Evolutionary conservation across 23 tunicate species (phyloP), one percentile per base, ranked within the genome.

Genomic region (Corella eumyota): DNA sequence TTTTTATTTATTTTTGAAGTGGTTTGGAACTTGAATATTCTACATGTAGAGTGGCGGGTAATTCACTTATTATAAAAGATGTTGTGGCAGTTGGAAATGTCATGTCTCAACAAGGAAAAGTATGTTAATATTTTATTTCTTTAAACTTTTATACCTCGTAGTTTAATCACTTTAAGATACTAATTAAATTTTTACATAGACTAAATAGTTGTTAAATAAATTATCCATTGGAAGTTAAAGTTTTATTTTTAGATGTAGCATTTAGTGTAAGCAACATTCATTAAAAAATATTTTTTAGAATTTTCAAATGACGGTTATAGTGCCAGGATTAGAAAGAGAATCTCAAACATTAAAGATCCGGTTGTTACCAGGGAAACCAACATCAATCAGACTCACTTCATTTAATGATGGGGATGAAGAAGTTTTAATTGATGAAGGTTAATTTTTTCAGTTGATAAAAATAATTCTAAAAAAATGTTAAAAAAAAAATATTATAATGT

Each of bases 41-140:
- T 19, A 70, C 40, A 15, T 66, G 66, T 47, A 60, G 71, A 34
- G 40, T 48, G 9, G 73, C 59, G 29, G 71, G 69, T 7, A 77
- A 71, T 61, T 45, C 79, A 11, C 56, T 77, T 23, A 60, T 77
- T 23, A 71, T 85, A 49, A 76, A 77, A 66, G 71, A 71, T 25
- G 95, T 85, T 6, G 61, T 72, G 33, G 85, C 79, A 1, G 45
- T 71, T 1, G 95, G 95, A 13, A 35, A 48, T 21, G 95, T 85
- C 32, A 66, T 36, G 67, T 77, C 85, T 3, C 85, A 70, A 30
- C 95, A 85, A 17, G 95, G 95, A 56, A 85, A 76, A 71, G 94
- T 84, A 32, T 26, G 15, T 19, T 48, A 3, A 47, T 7, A 28
- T 60, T 9, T 53, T 21, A 7, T 20, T 13, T n/a, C n/a, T n/a